Percentiles rank a stretch among this genome's conserved stretches.
phyloP scores from a whole-genome alignment of 1,140 invertebrate genomes.

The Rhopalosiphum padi region DNA sequence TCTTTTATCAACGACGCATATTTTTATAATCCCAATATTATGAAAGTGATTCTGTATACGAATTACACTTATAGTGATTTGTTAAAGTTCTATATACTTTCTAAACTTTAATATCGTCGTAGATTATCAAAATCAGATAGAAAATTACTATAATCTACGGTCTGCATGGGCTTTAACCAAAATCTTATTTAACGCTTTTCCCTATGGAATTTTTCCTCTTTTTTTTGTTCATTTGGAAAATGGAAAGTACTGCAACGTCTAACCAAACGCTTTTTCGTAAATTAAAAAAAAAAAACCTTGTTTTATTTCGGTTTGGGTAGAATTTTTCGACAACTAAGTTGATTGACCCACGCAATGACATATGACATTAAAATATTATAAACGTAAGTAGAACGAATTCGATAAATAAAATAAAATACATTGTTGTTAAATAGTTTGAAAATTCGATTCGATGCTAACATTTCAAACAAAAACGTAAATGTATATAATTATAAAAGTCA shows the following conservation, averaged over 20 bases:
- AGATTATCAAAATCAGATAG: background rate
- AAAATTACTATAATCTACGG: background rate
- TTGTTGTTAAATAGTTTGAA: background rate
- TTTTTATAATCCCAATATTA: background rate
- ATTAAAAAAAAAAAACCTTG: background rate
- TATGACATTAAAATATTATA: background rate
- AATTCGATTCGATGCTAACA: background rate
- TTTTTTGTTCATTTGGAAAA: slow-evolving; percentile 14
- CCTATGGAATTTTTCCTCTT: background rate
- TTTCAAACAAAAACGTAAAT: background rate
- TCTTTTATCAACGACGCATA: background rate
- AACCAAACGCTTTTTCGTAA: slow-evolving; percentile 31
- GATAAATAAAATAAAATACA: background rate
- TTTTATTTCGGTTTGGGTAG: background rate
- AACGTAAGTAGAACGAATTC: background rate
- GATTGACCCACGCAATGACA: background rate
- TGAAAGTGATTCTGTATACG: background rate
- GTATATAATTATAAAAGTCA: background rate
- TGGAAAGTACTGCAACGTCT: background rate
- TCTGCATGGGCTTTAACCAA: background rate
- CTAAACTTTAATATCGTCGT: background rate
- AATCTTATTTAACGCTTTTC: background rate
- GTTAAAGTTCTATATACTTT: background rate
- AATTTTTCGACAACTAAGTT: background rate
- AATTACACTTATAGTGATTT: background rate